phyloP scores from a whole-genome alignment of 2,888 invertebrate species.

The Volucella inanis region DNA sequence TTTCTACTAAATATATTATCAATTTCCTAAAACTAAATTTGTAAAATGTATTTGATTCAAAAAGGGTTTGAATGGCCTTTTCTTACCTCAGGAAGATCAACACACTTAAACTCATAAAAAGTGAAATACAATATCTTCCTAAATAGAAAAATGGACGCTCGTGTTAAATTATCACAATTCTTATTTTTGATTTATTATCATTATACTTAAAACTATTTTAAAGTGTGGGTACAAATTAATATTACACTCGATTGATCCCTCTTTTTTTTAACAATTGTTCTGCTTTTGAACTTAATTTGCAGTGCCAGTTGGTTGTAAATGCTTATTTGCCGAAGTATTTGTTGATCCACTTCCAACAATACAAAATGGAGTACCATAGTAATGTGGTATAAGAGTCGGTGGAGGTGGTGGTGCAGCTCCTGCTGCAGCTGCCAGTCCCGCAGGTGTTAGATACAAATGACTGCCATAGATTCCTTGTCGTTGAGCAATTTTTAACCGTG shows the following conservation, averaged over 20 bases:
- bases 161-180: constrained; percentile 37
- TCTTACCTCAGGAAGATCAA: too few relatives aligned
- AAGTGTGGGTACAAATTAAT: background rate
- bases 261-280: background rate
- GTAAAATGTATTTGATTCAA: too few relatives aligned
- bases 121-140: background rate
- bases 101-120: too few relatives aligned
- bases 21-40: too few relatives aligned
- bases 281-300: constrained; percentile 11
- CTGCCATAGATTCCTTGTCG: constrained; percentile 89
- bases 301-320: constrained; percentile 32
- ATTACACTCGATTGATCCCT: constrained; percentile 36
- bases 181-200: constrained; percentile 54
- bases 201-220: constrained; percentile 20
- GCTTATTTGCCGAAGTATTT: constrained; percentile 27
- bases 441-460: constrained; percentile 85
- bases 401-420: constrained; percentile 59
- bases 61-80: too few relatives aligned
- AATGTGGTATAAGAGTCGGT: constrained; percentile 72
- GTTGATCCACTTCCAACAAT: constrained; percentile 66
- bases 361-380: constrained; percentile 77
- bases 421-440: constrained; percentile 79
- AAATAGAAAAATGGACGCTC: background rate
- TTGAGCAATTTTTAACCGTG: constrained; percentile 94
- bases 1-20: too few relatives aligned